Base-by-base conservation (phyloP, 1,140 invertebrate genomes). In the Drosophila pseudoobscura region DNA sequence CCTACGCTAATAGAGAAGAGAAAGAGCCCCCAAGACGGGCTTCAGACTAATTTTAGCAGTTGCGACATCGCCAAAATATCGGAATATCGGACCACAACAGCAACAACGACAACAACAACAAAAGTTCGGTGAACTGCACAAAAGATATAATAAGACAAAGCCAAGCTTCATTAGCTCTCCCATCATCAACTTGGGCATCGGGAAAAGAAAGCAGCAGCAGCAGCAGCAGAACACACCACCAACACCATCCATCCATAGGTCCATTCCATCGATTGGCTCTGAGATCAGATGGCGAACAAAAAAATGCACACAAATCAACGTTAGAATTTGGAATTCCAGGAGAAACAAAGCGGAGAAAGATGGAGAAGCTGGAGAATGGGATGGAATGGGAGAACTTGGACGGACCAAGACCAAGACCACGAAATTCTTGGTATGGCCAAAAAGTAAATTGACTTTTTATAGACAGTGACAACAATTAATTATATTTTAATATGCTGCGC, bases 401-500 rank as follows among this genome's bases (percentile, higher is more conserved):
- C 39, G 17, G 9, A 43, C 35, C 39, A 43, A 31, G 51, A 35
- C 29, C 7, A 35, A 54, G 39, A 49, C 46, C 54, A 35, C 45
- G 22, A 71, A 85, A 85, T 75, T 85, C 72, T 77, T 51, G 69
- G 77, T 69, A 66, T 55, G 49, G 46, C 29, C 29, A 44, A 68
- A 44, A 63, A 69, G 79, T 78, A 88, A 87, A 87, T 87, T 80
- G 82, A 88, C 83, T 88, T 87, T 87, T 88, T 70, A 87, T 87
- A 88, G 83, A 88, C 83, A 82, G 82, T 87, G 82, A 88, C 78
- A 87, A 88, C 83, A 88, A 87, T 87, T 88, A 87, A 87, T 87
- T 87, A 87, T 87, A 79, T 88, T 83, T 87, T 88, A 88, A 87
- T 87, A 88, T 88, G 83, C 79, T 65, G 71, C 70, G 69, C 69